phyloP scores from a whole-genome alignment of 2,888 invertebrate species.

The Anodontia alba region DNA sequence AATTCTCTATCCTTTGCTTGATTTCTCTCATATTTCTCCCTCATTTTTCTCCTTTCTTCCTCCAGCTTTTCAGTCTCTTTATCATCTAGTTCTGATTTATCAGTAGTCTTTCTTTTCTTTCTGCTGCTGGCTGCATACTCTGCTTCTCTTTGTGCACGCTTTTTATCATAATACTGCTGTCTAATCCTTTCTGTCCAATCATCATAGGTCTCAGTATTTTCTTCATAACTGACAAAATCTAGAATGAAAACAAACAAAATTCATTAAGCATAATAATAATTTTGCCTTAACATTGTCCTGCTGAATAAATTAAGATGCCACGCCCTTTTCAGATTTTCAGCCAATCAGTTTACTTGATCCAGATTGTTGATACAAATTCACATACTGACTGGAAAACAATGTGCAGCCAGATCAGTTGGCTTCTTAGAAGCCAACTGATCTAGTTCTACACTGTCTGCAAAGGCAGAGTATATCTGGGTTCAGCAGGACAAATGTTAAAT shows the following conservation, averaged over 20 bases:
- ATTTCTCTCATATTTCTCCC: slow-evolving; percentile 63
- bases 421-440: no score
- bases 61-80: slow-evolving; percentile 47
- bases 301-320: no score
- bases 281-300: background rate
- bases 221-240: slow-evolving; percentile 61
- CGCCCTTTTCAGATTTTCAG: no score
- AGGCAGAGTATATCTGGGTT: no score
- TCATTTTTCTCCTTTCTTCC: slow-evolving; percentile 67
- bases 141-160: slow-evolving; percentile 27
- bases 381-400: no score
- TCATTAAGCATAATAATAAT: slow-evolving; percentile 8
- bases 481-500: no score
- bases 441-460: no score
- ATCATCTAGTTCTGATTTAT: background rate
- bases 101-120: slow-evolving; percentile 37
- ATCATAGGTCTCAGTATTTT: slow-evolving; percentile 67
- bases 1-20: slow-evolving; percentile 52
- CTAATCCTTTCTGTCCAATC: slow-evolving; percentile 76
- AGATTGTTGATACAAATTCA: no score
- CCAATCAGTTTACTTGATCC: no score
- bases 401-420: no score
- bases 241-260: no score
- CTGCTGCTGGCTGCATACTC: background rate
- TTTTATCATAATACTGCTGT: slow-evolving; percentile 62